Evolutionary conservation across 1,140 invertebrate species (phyloP).

Genomic region (Maniola jurtina): DNA sequence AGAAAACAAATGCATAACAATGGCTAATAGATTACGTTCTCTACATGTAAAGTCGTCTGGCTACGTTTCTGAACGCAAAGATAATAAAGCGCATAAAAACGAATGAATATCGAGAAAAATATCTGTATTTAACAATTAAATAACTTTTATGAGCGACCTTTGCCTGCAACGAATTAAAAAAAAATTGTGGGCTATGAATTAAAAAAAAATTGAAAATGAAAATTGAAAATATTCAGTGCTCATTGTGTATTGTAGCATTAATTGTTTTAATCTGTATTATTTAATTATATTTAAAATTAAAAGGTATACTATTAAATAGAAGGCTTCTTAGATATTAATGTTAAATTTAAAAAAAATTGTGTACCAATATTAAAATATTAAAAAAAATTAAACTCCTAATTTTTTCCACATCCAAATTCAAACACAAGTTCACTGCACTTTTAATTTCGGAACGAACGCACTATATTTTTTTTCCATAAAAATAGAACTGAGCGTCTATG

Average conservation of each 20-base stretch:
- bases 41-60: not conserved
- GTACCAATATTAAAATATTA: slow-evolving; percentile 6
- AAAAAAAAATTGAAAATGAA: no score
- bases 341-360: slow-evolving; percentile 9
- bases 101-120: no score
- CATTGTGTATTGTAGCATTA: no score
- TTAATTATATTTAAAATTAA: no score
- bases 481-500: slow-evolving; percentile 49
- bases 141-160: no score
- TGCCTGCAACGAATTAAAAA: no score
- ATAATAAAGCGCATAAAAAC: not conserved
- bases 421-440: slow-evolving; percentile 57
- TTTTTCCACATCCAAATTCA: slow-evolving; percentile 21
- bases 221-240: no score
- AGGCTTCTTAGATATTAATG: not conserved
- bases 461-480: slow-evolving; percentile 47
- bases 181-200: no score
- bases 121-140: no score
- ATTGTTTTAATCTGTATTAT: no score
- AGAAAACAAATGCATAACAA: not conserved
- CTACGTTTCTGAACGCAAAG: not conserved
- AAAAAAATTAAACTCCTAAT: slow-evolving; percentile 19
- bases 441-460: slow-evolving; percentile 33
- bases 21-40: not conserved
- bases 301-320: no score